phyloP scores from a whole-genome alignment of 2,888 invertebrate species.

The Ormyrus labotus region DNA sequence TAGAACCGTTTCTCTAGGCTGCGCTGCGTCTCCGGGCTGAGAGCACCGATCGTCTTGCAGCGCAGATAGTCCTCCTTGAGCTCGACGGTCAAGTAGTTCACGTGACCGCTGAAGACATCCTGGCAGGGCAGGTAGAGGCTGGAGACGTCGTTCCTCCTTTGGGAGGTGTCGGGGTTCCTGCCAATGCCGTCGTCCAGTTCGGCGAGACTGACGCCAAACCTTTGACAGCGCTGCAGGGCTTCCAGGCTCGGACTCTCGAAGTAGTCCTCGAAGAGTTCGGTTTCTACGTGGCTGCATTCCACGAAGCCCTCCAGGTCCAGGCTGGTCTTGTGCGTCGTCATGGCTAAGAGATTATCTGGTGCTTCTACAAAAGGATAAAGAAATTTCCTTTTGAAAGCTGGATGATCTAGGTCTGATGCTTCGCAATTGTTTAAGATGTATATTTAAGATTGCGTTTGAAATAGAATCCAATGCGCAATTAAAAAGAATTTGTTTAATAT shows the following conservation, averaged over 20 bases:
- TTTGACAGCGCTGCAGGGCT: conserved; percentile 28
- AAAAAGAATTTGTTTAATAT: too few relatives aligned
- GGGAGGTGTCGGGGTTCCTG: neutral
- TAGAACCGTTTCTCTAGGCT: conserved; percentile 16
- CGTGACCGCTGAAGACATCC: conserved; percentile 5
- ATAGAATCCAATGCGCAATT: too few relatives aligned
- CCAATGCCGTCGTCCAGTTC: conserved; percentile 8
- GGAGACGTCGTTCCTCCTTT: neutral
- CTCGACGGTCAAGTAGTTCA: conserved; percentile 21
- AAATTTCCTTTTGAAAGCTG: too few relatives aligned
- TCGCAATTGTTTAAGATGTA: too few relatives aligned
- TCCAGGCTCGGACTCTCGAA: conserved; percentile 31
- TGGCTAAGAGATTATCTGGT: neutral
- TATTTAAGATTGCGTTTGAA: too few relatives aligned
- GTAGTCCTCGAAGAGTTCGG: conserved; percentile 10
- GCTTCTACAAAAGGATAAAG: too few relatives aligned
- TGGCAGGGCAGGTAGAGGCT: conserved; percentile 25
- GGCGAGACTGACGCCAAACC: neutral
- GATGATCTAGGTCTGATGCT: too few relatives aligned
- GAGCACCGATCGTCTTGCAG: conserved; percentile 17
- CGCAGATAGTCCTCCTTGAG: conserved; percentile 24
- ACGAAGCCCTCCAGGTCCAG: conserved; percentile 15
- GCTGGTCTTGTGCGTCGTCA: neutral
- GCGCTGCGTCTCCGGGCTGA: neutral
- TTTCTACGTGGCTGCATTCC: conserved; percentile 34